Percentiles rank a stretch among this genome's conserved stretches.
Evolutionary conservation across 1,140 invertebrate genomes (phyloP).

Genomic region (Magallana ariakensis): DNA sequence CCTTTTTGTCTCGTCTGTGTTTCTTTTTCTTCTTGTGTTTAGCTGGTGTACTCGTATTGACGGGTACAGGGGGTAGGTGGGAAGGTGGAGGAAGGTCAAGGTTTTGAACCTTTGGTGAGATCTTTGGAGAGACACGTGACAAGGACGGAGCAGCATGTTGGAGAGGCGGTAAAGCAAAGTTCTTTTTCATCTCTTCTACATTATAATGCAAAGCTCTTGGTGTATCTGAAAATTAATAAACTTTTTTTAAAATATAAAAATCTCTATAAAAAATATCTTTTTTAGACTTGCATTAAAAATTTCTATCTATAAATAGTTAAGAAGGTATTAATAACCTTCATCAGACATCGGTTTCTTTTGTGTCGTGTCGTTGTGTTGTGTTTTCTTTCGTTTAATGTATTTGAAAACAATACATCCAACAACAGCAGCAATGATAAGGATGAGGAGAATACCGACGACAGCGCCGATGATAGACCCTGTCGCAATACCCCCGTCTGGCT

Average conservation of each 20-base stretch:
- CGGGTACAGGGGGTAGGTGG: not conserved
- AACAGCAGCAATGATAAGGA: not conserved
- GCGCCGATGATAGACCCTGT: not conserved
- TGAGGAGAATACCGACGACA: not conserved
- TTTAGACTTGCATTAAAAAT: no score
- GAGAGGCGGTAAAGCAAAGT: not conserved
- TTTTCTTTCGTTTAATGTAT: constrained; percentile 3
- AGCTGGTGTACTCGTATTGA: constrained; percentile 5
- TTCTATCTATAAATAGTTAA: no score
- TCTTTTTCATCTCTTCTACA: constrained; percentile 25
- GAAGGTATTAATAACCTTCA: not conserved
- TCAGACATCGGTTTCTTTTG: not conserved
- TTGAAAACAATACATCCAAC: not conserved
- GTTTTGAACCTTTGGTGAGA: not conserved
- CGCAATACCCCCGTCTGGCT: not conserved
- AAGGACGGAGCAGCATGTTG: not conserved
- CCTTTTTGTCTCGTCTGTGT: constrained; percentile 15
- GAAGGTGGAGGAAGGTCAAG: not conserved
- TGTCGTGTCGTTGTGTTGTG: not conserved
- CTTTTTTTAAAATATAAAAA: no score
- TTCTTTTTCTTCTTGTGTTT: constrained; percentile 30
- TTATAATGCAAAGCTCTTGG: not conserved
- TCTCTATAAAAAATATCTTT: no score
- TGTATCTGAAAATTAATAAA: not conserved
- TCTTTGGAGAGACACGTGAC: not conserved